Evolutionary conservation across 2,113 vertebrate species (phyloP).

Genomic region (Dicaeum eximium): DNA sequence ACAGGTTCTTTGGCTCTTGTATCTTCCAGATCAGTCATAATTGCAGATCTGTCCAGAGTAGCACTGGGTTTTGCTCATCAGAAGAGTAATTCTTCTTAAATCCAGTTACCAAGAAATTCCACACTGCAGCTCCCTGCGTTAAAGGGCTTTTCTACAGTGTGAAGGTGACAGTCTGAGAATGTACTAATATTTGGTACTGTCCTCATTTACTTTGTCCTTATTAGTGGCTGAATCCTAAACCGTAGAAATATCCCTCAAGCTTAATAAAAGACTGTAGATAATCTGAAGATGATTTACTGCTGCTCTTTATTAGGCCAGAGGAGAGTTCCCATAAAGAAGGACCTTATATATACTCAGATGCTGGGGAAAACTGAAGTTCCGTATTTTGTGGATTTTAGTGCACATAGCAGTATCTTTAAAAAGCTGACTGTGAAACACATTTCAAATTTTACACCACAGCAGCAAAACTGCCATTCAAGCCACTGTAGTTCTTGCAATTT

Average conservation of each 20-base stretch:
- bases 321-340: neutral
- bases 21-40: neutral
- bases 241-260: neutral
- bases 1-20: neutral
- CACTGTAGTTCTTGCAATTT: neutral
- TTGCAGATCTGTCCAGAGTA: neutral
- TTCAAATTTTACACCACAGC: neutral
- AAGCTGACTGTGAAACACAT: neutral
- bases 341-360: neutral
- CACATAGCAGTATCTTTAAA: neutral
- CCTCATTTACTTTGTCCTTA: conserved; percentile 19
- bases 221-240: conserved; percentile 3
- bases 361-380: neutral
- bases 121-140: neutral
- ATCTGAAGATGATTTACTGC: neutral
- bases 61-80: neutral
- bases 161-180: conserved; percentile 27
- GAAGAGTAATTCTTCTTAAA: neutral
- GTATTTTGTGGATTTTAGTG: conserved; percentile 27
- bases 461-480: conserved; percentile 30
- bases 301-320: neutral
- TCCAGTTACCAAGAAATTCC: neutral
- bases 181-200: neutral
- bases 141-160: neutral
- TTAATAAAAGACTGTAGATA: neutral